Conservation (phyloP, 2,797 vertebrate genomes). For the Alca torda region DNA sequence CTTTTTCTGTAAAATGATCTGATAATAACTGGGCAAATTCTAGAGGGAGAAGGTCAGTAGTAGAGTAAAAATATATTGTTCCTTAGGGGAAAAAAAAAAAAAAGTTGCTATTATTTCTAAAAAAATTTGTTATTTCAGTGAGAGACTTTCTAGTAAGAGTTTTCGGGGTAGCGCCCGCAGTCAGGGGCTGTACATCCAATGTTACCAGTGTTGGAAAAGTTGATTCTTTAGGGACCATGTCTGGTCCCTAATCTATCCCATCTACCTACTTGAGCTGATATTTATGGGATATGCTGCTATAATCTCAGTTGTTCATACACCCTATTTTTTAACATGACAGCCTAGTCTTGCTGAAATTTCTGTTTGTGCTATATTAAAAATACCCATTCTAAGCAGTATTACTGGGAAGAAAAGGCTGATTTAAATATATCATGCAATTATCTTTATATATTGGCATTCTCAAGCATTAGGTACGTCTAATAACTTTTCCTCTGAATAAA, state of each 20-base stretch:
- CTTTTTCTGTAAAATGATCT: neutral
- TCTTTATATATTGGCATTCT: neutral
- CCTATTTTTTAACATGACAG: neutral
- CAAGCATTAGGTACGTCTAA: neutral
- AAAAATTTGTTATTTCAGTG: neutral
- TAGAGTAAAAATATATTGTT: neutral
- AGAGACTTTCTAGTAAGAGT: neutral
- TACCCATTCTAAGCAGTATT: neutral
- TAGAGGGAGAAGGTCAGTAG: neutral
- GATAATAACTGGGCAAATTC: neutral
- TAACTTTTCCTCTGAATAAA: conserved; percentile 37
- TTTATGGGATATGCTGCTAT: neutral
- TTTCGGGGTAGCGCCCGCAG: neutral
- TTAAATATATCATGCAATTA: conserved; percentile 30
- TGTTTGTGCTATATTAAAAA: conserved; percentile 22
- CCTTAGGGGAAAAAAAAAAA: neutral
- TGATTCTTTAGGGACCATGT: neutral
- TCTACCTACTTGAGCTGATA: neutral
- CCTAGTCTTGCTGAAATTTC: neutral
- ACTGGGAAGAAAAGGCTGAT: neutral
- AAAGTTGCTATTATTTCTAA: neutral
- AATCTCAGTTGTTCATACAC: neutral
- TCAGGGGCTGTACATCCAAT: neutral
- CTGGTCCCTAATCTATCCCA: neutral
- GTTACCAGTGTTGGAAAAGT: neutral